These are phyloP conservation scores for Andrena flavipes DNA, from an alignment of 2,888 invertebrate genomes.

Conservation along the genomic window DNA sequence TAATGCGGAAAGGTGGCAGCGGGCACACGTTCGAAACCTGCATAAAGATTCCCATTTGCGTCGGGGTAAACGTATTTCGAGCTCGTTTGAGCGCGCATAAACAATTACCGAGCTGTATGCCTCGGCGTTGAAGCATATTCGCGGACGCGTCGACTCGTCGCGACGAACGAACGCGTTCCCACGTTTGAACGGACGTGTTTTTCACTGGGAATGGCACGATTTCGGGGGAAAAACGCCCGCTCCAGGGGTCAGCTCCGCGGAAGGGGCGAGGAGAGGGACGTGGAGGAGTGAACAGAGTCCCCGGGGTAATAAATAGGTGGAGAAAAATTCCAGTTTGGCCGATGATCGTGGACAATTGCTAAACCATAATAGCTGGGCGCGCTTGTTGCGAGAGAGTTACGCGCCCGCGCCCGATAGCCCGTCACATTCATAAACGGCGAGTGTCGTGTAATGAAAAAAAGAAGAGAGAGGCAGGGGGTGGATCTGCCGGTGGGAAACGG, in stretches of 20 bases:
- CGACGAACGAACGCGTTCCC: no score
- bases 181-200: conserved; percentile 10
- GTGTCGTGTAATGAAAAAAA: conserved; percentile 69
- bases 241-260: not conserved
- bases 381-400: conserved; percentile 58
- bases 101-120: conserved; percentile 41
- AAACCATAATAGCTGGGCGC: conserved; percentile 56
- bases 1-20: not conserved
- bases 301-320: conserved; percentile 32
- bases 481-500: conserved; percentile 19
- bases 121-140: not conserved
- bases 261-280: not conserved
- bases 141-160: conserved; percentile 1
- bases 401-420: conserved; percentile 57
- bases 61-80: not conserved
- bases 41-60: not conserved
- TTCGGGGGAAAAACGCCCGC: not conserved
- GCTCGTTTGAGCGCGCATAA: conserved; percentile 22
- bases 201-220: not conserved
- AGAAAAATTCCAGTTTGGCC: conserved; percentile 46
- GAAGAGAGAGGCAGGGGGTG: not conserved
- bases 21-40: conserved; percentile 14
- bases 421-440: conserved; percentile 72
- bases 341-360: conserved; percentile 70
- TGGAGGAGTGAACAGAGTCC: conserved; percentile 6